A percentile compares a stretch with the other conserved stretches of the same genome.
Evolutionary conservation across 2,888 invertebrate genomes (phyloP).

Genomic region (Tinea semifulvella): DNA sequence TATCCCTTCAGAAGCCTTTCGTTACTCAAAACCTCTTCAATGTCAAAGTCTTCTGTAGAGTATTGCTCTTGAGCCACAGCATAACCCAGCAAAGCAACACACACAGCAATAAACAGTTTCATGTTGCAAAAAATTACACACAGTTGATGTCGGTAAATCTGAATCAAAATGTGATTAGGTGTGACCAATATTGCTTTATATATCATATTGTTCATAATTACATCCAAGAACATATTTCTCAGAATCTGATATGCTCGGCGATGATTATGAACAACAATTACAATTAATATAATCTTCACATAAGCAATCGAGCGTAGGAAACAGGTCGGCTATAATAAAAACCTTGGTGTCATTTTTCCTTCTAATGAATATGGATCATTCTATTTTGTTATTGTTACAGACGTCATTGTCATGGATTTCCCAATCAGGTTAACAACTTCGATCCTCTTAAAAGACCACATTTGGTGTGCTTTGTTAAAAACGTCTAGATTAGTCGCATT

Average conservation of each 20-base stretch:
- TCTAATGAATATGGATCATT: too few species aligned
- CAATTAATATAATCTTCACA: slow-evolving; percentile 6
- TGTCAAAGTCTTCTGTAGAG: slow-evolving; percentile 69
- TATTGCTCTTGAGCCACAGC: slow-evolving; percentile 55
- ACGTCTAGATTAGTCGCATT: too few species aligned
- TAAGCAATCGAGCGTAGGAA: slow-evolving; percentile 1
- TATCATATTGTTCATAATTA: neutral
- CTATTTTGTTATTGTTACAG: too few species aligned
- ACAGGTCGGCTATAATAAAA: slow-evolving; percentile 9
- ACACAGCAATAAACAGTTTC: slow-evolving; percentile 18
- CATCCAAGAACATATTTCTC: neutral
- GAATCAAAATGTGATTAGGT: neutral
- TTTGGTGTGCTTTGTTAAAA: too few species aligned
- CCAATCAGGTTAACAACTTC: too few species aligned
- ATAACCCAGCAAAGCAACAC: slow-evolving; percentile 26
- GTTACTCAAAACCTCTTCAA: slow-evolving; percentile 72
- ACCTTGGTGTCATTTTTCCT: neutral
- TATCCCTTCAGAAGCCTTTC: slow-evolving; percentile 73
- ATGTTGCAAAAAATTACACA: neutral
- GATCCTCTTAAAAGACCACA: too few species aligned
- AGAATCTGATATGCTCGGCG: neutral
- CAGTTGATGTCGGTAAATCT: neutral
- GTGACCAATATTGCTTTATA: neutral
- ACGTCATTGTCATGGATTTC: too few species aligned
- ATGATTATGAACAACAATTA: slow-evolving; percentile 3